Percentiles rank a stretch among this genome's conserved stretches.
phyloP scores from a whole-genome alignment of 2,888 invertebrate species.

The Calameuta pallipes region DNA sequence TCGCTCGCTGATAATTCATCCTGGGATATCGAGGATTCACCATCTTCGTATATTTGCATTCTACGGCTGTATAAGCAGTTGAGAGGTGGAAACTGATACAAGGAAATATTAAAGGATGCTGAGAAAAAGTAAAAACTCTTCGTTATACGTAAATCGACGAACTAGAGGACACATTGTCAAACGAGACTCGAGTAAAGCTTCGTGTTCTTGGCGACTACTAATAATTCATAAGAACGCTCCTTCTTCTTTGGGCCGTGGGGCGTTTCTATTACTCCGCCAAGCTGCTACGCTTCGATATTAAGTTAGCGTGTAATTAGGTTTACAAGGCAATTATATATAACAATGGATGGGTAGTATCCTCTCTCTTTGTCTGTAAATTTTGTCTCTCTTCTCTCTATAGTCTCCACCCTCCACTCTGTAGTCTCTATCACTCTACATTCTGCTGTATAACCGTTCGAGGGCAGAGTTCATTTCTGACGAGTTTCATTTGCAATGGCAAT shows the following conservation, averaged over 20 bases:
- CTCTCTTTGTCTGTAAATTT: not conserved
- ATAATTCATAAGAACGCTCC: not conserved
- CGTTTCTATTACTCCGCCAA: not conserved
- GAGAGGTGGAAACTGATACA: not conserved
- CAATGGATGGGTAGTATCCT: not conserved
- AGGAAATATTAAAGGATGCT: not conserved
- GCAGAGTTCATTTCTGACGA: not conserved
- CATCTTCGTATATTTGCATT: not conserved
- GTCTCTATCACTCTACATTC: not conserved
- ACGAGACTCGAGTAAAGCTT: not conserved
- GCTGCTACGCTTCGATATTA: not conserved
- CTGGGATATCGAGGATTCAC: not conserved
- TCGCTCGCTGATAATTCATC: no score
- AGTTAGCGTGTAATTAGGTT: not conserved
- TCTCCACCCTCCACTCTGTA: no score
- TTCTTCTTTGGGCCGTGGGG: not conserved
- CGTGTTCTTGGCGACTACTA: not conserved
- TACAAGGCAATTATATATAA: not conserved
- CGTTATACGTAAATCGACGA: not conserved
- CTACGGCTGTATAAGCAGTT: not conserved
- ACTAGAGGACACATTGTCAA: not conserved
- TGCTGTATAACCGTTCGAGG: not conserved
- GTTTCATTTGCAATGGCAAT: not conserved
- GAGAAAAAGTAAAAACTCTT: not conserved
- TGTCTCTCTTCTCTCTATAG: not conserved